phyloP scores from a whole-genome alignment of 1,140 invertebrate species.

The Zaprionus gabonicus region DNA sequence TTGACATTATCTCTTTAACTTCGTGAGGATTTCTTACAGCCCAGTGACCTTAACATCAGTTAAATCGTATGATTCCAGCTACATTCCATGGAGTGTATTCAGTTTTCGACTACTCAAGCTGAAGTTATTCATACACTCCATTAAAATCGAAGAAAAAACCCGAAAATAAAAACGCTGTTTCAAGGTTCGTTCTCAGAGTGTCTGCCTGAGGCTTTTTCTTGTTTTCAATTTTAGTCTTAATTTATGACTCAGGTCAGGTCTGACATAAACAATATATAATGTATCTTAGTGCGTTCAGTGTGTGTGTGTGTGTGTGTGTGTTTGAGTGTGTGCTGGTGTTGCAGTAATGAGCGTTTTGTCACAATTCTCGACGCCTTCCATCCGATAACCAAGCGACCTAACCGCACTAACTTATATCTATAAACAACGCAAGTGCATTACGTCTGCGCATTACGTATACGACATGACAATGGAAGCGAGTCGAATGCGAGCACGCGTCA shows the following conservation, averaged over 20 bases:
- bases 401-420: constrained; percentile 40
- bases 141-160: background rate
- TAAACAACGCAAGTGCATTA: constrained; percentile 37
- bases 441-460: constrained; percentile 55
- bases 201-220: background rate
- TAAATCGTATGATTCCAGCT: background rate
- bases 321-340: constrained; percentile 38
- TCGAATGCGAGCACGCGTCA: constrained; percentile 55
- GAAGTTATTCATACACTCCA: background rate
- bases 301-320: constrained; percentile 26
- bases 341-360: constrained; percentile 56
- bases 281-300: constrained; percentile 20
- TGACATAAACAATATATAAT: constrained; percentile 41
- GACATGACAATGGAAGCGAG: constrained; percentile 39
- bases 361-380: constrained; percentile 31
- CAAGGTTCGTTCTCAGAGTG: constrained; percentile 1
- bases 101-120: background rate
- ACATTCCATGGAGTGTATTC: background rate
- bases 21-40: too few relatives aligned
- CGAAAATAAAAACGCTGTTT: background rate
- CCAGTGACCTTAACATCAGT: too few relatives aligned
- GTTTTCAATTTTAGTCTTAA: constrained; percentile 25
- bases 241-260: constrained; percentile 52
- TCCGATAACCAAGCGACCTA: constrained; percentile 42
- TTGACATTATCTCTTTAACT: too few relatives aligned